Evolutionary conservation across 2,113 vertebrate genomes (phyloP).

Genomic region (Noctilio leporinus): DNA sequence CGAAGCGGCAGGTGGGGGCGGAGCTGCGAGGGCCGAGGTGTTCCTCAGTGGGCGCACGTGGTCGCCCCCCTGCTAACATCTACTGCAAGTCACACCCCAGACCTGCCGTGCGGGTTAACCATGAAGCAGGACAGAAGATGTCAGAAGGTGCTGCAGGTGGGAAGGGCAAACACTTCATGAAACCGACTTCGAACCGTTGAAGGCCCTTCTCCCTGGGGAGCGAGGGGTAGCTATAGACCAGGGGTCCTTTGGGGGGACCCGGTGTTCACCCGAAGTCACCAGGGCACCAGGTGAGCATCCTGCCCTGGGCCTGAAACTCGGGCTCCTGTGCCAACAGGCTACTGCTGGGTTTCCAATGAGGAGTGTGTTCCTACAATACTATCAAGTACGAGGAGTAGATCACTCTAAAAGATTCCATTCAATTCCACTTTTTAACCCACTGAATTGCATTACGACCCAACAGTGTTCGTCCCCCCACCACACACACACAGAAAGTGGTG

Average conservation of each 20-base stretch:
- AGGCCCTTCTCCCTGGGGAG: neutral
- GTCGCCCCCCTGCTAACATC: neutral
- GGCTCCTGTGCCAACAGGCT: accelerated
- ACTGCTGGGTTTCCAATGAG: neutral
- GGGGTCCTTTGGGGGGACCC: accelerated
- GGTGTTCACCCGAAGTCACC: neutral
- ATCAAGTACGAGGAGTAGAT: neutral
- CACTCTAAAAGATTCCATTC: neutral
- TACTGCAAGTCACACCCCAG: neutral
- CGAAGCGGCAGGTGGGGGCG: neutral
- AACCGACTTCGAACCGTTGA: neutral
- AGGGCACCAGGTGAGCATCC: neutral
- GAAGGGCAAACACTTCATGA: neutral
- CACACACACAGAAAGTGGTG: too few relatives aligned
- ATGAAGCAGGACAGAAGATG: neutral
- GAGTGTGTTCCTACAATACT: neutral
- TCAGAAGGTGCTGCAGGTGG: neutral
- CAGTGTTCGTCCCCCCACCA: neutral
- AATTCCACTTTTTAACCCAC: neutral
- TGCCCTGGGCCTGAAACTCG: neutral
- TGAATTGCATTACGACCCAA: neutral
- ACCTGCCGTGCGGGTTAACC: neutral
- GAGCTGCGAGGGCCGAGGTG: neutral
- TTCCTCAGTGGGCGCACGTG: neutral
- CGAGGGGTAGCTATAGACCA: neutral